These are phyloP conservation scores for Bothrops alternatus DNA, from an alignment of 2,797 vertebrate genomes.

Conservation along the genomic window DNA sequence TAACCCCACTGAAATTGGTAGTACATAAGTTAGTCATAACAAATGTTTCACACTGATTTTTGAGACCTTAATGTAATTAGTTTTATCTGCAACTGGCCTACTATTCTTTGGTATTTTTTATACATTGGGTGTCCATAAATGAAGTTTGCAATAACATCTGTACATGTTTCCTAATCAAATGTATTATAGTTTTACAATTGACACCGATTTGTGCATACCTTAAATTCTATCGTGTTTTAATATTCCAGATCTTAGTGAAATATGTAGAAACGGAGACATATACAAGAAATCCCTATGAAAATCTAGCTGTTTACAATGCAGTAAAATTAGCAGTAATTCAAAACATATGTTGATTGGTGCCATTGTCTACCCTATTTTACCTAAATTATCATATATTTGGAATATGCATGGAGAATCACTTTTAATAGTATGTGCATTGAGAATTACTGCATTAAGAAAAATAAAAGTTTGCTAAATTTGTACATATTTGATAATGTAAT, in stretches of 20 bases:
- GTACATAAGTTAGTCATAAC: too few species aligned
- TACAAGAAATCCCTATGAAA: background rate
- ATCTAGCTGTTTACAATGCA: background rate
- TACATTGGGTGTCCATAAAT: background rate
- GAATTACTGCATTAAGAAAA: background rate
- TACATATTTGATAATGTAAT: background rate
- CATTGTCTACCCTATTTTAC: background rate
- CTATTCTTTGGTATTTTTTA: background rate
- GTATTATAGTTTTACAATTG: background rate
- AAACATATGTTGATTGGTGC: background rate
- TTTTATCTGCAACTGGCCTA: background rate
- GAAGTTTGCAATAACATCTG: background rate
- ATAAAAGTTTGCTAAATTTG: background rate
- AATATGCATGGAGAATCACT: background rate
- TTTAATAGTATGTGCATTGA: background rate
- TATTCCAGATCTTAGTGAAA: background rate
- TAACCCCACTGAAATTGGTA: too few species aligned
- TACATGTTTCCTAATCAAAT: background rate
- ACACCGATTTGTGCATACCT: slow-evolving; percentile 27
- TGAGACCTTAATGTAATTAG: background rate
- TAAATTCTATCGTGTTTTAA: slow-evolving; percentile 2
- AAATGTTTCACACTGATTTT: background rate
- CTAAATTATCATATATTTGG: background rate
- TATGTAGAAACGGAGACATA: background rate
- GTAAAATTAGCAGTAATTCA: background rate